Percentiles rank a stretch among this genome's conserved stretches.
These are phyloP conservation scores for Pseudoips prasinana DNA, from an alignment of 2,888 invertebrate genomes.

Conservation along the genomic window DNA sequence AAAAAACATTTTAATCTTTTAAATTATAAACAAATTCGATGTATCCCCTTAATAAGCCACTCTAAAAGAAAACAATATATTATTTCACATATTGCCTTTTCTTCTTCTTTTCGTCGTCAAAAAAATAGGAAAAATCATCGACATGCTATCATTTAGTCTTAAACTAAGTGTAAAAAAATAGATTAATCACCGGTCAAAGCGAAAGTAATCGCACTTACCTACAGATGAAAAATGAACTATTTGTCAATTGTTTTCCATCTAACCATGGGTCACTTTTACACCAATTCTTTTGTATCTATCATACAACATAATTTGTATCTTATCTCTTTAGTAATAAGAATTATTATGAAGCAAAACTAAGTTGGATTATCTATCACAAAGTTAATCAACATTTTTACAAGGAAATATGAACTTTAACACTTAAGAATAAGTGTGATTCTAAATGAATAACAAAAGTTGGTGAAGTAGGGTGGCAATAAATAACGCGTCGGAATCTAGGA, in stretches of 20 bases:
- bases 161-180: slow-evolving; percentile 29
- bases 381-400: neutral
- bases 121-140: too few species aligned
- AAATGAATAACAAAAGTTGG: slow-evolving; percentile 12
- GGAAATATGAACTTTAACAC: slow-evolving; percentile 14
- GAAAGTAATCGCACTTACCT: slow-evolving; percentile 26
- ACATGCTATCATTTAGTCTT: slow-evolving; percentile 11
- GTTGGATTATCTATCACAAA: slow-evolving; percentile 7
- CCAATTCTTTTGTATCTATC: neutral
- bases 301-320: slow-evolving; percentile 6
- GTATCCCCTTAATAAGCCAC: too few species aligned
- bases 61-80: too few species aligned
- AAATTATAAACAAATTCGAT: too few species aligned
- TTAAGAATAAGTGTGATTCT: slow-evolving; percentile 5
- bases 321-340: slow-evolving; percentile 12
- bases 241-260: slow-evolving; percentile 42
- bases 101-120: too few species aligned
- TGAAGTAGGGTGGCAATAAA: slow-evolving; percentile 67
- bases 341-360: slow-evolving; percentile 14
- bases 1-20: too few species aligned
- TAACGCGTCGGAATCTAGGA: slow-evolving; percentile 64
- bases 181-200: slow-evolving; percentile 39
- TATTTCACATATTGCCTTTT: too few species aligned
- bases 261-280: slow-evolving; percentile 26
- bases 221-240: slow-evolving; percentile 39